Percentiles rank a stretch among this genome's conserved stretches.
phyloP scores from a whole-genome alignment of 2,797 vertebrate species.

The Acestrorhynchus altus region DNA sequence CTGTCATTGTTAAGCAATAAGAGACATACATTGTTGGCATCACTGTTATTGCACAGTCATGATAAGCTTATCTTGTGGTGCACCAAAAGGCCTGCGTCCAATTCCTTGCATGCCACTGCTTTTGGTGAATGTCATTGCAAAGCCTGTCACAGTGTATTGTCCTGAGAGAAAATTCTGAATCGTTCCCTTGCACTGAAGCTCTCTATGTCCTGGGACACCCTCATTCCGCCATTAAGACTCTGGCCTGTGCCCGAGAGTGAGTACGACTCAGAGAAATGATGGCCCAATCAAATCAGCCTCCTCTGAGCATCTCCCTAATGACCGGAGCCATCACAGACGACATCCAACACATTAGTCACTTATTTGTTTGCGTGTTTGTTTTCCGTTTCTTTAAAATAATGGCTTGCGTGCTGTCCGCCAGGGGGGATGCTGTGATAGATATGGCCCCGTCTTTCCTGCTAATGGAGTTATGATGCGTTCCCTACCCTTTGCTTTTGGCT shows the following conservation, averaged over 20 bases:
- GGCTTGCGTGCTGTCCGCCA: background rate
- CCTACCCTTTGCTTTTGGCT: conserved; percentile 14
- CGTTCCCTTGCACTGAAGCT: background rate
- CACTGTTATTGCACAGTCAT: background rate
- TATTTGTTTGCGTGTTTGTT: conserved; percentile 16
- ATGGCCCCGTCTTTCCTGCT: background rate
- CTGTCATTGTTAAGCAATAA: too few relatives aligned
- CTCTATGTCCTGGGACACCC: background rate
- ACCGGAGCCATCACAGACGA: background rate
- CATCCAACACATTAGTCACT: conserved; percentile 13
- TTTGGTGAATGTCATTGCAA: background rate
- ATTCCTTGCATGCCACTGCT: background rate
- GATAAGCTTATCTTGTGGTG: background rate
- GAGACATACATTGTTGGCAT: background rate
- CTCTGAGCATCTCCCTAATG: background rate
- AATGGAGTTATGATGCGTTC: conserved; percentile 11
- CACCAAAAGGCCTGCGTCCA: background rate
- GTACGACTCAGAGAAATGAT: background rate
- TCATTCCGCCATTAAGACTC: conserved; percentile 2
- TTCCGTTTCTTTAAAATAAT: conserved; percentile 6
- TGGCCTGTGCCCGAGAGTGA: background rate
- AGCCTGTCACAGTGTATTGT: background rate
- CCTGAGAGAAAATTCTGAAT: background rate
- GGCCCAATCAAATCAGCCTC: conserved; percentile 18
- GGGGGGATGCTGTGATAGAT: conserved; percentile 9